Evolutionary conservation across 2,888 invertebrate genomes (phyloP).

Genomic region (Silvanus unidentatus): DNA sequence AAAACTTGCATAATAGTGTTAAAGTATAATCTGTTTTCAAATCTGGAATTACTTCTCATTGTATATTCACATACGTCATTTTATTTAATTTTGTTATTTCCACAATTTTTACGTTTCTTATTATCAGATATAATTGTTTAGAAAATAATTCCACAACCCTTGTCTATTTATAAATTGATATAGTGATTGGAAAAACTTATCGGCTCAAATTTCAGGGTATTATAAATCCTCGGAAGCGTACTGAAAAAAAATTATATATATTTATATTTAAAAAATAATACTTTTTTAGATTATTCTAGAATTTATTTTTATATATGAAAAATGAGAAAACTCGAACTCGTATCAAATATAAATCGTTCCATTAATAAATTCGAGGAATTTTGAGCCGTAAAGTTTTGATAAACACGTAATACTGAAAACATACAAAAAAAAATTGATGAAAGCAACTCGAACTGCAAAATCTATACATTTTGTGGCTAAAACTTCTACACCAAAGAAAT

Average conservation of each 20-base stretch:
- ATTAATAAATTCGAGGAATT: slow-evolving; percentile 21
- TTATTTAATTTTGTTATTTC: neutral
- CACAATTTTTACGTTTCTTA: neutral
- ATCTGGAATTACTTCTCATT: no score
- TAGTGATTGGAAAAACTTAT: slow-evolving; percentile 12
- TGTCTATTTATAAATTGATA: neutral
- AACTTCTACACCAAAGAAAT: slow-evolving; percentile 46
- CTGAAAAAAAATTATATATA: slow-evolving; percentile 21
- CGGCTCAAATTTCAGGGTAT: slow-evolving; percentile 31
- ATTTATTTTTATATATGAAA: slow-evolving; percentile 33
- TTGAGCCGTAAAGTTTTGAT: slow-evolving; percentile 26
- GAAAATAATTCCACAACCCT: neutral
- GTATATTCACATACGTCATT: no score
- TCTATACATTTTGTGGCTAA: slow-evolving; percentile 33
- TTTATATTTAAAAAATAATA: slow-evolving; percentile 20
- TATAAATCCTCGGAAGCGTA: slow-evolving; percentile 28
- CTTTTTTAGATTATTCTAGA: slow-evolving; percentile 30
- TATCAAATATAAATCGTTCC: slow-evolving; percentile 25
- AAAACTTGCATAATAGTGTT: no score
- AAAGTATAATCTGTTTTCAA: no score
- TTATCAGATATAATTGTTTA: neutral
- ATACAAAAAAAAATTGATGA: neutral
- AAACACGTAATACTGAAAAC: slow-evolving; percentile 1
- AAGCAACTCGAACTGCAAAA: slow-evolving; percentile 9
- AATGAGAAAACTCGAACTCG: slow-evolving; percentile 20